Evolutionary conservation across 2,888 invertebrate species (phyloP), one percentile per base, ranked within the genome.

Genomic region (Drosophila colorata): DNA sequence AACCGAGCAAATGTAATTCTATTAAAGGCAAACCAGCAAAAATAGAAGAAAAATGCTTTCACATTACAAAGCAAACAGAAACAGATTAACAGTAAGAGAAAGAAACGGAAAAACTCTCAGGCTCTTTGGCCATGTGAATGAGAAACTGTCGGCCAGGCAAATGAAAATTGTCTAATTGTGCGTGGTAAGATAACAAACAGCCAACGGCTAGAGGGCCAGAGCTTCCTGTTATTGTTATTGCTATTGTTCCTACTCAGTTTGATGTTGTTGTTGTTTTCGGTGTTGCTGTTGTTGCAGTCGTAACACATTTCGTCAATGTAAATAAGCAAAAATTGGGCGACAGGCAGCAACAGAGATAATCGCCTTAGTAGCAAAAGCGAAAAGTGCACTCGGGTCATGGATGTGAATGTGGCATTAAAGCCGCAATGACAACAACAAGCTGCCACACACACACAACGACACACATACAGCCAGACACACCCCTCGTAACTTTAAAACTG

Each of bases 131-230:
- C 59, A 66, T 69, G 73, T 49, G 58, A 73, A 60, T 69, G 66
- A 61, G 70, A 63, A 66, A 80, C 63, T 64, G 69, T 67, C 61
- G 72, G 64, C 69, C 58, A 51, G 33, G 33, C 59, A 55, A 75
- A 87, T 82, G 74, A 74, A 87, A 86, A 86, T 86, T 86, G 86
- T 86, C 83, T 86, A 86, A 86, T 86, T 87, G 86, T 86, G 87
- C 88, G 87, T 84, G 83, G 79, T 72, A 86, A 86, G 87, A 86
- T 86, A 86, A 86, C 86, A 86, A 86, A 82, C 83, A 80, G 81
- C 49, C 59, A 68, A 46, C 66, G 75, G 76, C 63, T 18, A 52
- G 35, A 57, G 74, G 69, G 70, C 53, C 53, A 69, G 74, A 83
- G 83, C 79, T 84, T 85, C 86, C 86, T 82, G 81, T 82, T 82